Percentiles rank a stretch among this genome's conserved stretches.
Conservation (phyloP, 2,113 vertebrate species). For the Gymnarchus niloticus region DNA sequence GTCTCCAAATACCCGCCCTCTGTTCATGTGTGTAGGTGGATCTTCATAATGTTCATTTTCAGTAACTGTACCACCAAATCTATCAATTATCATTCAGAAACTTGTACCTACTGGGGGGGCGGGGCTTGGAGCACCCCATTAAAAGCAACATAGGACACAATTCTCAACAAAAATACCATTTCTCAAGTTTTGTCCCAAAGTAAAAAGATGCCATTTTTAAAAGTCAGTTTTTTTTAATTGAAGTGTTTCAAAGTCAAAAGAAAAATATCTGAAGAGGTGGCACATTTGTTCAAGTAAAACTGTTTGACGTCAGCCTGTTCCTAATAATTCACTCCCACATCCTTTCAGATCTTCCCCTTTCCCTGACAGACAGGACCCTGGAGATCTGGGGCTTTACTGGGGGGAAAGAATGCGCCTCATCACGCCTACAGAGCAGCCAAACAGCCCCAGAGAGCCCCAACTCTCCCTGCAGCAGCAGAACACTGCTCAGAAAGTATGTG, state of each 20-base stretch:
- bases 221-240: not conserved
- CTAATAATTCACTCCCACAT: not conserved
- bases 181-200: not conserved
- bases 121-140: not conserved
- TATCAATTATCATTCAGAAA: not conserved
- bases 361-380: slow-evolving; percentile 7
- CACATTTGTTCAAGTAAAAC: not conserved
- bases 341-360: not conserved
- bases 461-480: not conserved
- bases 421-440: not conserved
- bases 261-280: not conserved
- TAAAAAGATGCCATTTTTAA: not conserved
- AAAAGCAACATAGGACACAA: not conserved
- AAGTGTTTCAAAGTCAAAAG: not conserved
- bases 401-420: not conserved
- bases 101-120: not conserved
- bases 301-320: not conserved
- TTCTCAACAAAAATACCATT: not conserved
- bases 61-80: not conserved
- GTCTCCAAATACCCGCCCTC: not conserved
- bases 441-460: not conserved
- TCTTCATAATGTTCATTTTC: not conserved
- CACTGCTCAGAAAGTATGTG: not conserved
- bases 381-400: not conserved
- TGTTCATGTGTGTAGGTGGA: not conserved